Base-by-base conservation (phyloP, 2,113 vertebrate species). In the Hoplias malabaricus region DNA sequence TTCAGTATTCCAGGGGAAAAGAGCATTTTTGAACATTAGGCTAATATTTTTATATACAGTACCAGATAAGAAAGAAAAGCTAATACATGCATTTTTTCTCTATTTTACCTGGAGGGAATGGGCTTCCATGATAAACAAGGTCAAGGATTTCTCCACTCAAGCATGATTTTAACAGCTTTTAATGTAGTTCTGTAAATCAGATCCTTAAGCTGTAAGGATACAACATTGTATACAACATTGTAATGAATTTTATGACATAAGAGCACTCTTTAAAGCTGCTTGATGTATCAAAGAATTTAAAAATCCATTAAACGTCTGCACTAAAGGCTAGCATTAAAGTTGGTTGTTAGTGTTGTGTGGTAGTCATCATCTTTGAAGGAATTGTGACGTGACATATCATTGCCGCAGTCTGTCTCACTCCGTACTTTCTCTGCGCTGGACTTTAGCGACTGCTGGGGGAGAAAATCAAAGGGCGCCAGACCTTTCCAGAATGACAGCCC, bases 321-420 rank as follows among this genome's bases (percentile, higher is more conserved):
- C 4, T 50, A 50, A 50, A 50, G 46, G 46, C 46, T 50, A 1
- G 46, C n/a, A 53, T 21, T 53, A 2, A 21, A 56, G 34, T 68
- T 68, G 40, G 31, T 38, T 19, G n/a, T 29, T 19, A 6, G 27
- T 36, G 38, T 46, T 9, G 9, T 36, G n/a, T 31, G 50, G 19
- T 25, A 34, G 67, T 78, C 76, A 70, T 71, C 71, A 78, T 53
- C 23, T 71, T 63, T 70, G 40, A 78, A 71, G 56, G 57, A 70
- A 53, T 40, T 38, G 29, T 70, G 57, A 70, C 23, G 14, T 63
- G 75, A 77, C 38, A 11, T 69, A 54, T 31, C 54, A 50, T 70
- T 70, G 40, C 75, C 40, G 2, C 34, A 42, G 31, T 19, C 31
- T 27, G 25, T 61, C 42, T 50, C 63, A 27, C 34, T 19, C 14